Evolutionary conservation across 2,888 invertebrate species (phyloP).

Genomic region (Lingula anatina): DNA sequence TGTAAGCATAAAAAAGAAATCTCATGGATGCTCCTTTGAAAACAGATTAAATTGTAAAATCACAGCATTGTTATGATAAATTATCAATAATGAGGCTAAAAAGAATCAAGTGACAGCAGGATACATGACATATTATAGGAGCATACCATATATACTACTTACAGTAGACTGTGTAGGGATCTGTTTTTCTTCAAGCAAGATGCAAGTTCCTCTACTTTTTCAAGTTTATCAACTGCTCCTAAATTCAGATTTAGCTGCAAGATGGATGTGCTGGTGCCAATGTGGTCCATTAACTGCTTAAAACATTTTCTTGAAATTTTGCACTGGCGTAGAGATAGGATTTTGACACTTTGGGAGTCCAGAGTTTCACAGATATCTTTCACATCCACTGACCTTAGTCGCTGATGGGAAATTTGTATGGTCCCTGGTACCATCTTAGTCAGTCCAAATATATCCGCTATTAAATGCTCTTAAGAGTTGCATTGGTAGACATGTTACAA

Average conservation of each 20-base stretch:
- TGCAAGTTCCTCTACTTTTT: slow-evolving; percentile 25
- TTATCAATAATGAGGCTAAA: too few species aligned
- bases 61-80: too few species aligned
- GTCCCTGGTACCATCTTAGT: too few species aligned
- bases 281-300: slow-evolving; percentile 23
- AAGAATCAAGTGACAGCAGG: too few species aligned
- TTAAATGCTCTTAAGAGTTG: too few species aligned
- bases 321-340: slow-evolving; percentile 33
- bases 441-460: too few species aligned
- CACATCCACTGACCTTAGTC: too few species aligned
- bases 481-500: too few species aligned
- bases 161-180: slow-evolving; percentile 33
- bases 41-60: too few species aligned
- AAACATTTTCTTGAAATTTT: slow-evolving; percentile 24
- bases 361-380: slow-evolving; percentile 26
- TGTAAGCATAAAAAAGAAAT: too few species aligned
- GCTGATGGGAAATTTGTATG: too few species aligned
- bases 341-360: slow-evolving; percentile 20
- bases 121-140: neutral
- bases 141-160: slow-evolving; percentile 19
- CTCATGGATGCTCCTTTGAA: too few species aligned
- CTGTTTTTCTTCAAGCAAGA: slow-evolving; percentile 26
- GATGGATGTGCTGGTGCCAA: slow-evolving; percentile 21
- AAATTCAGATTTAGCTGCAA: slow-evolving; percentile 36
- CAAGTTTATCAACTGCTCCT: slow-evolving; percentile 21